Evolutionary conservation across 2,797 vertebrate species (phyloP), one percentile per base, ranked within the genome.

Genomic region (Megaceryle alcyon): DNA sequence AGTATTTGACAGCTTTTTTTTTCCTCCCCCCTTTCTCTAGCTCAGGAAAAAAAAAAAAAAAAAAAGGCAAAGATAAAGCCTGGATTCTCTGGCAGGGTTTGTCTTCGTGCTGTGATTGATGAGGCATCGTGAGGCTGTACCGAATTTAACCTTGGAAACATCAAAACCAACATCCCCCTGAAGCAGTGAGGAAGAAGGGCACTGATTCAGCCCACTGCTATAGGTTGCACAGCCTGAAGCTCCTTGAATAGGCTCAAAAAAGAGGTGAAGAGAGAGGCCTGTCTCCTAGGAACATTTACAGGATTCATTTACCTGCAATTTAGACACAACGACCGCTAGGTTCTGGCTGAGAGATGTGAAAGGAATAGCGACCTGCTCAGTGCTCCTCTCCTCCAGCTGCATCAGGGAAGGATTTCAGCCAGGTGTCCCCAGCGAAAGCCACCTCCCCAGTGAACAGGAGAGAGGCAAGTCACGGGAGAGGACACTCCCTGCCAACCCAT

Each of bases 361-460:
- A 76, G 44, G 28, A 84, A 59, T 28, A 14, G n/a, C 46, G 12
- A 70, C 46, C 68, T 49, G 61, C 53, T 28, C 49, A 26, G n/a
- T 1, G 0, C 44, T 65, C 49, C 43, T 18, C 37, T 56, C n/a
- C 57, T 60, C 69, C 86, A 60, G 56, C 43, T 54, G 19, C 29
- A 44, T 3, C n/a, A 33, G 18, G 22, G 39, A 72, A 72, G 81
- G 64, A 43, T 46, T 71, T 51, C 33, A 37, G 48, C 14, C 49
- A 10, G 9, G 9, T 0, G 0, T 31, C 59, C 46, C 65, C 0
- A 1, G 25, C 5, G 4, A 75, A 7, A 80, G 73, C 73, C 57
- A 57, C 29, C 48, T 61, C 10, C 31, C 23, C 4, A 5, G 31
- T 3, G 7, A 68, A 19, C 23, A 64, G 39, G 63, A 82, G 33